A percentile compares a stretch with the other conserved stretches of the same genome.
Conservation (phyloP, 2,888 invertebrate species). For the Nudaria mundana region DNA sequence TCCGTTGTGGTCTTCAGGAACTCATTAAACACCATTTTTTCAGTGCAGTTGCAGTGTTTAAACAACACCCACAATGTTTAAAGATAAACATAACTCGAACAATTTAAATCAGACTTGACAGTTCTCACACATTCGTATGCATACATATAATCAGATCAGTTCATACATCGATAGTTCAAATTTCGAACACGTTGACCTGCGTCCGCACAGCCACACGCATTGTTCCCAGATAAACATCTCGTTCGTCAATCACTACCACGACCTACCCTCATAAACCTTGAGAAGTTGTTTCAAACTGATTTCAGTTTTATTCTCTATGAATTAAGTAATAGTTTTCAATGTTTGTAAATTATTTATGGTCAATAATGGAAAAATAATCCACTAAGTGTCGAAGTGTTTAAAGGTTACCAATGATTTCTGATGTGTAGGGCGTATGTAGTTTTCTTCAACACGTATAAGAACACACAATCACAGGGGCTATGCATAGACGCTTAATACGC, state of each 20-base stretch:
- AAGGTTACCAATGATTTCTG: constrained; percentile 43
- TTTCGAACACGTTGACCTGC: constrained; percentile 38
- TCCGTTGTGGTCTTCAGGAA: too few species aligned
- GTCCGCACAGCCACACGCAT: constrained; percentile 63
- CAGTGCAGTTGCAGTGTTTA: too few species aligned
- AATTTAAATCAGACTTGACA: constrained; percentile 15
- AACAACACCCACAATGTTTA: too few species aligned
- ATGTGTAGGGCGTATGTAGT: constrained; percentile 46
- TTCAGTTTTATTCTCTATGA: constrained; percentile 1
- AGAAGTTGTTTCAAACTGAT: constrained; percentile 8
- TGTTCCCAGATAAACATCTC: constrained; percentile 69
- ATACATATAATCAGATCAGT: constrained; percentile 32
- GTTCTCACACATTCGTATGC: constrained; percentile 37
- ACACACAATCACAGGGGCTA: too few species aligned
- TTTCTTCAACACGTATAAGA: too few species aligned
- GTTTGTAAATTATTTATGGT: constrained; percentile 33
- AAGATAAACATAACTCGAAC: too few species aligned
- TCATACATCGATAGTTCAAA: constrained; percentile 52
- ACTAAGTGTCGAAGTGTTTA: constrained; percentile 42
- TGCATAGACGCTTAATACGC: too few species aligned
- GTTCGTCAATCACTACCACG: constrained; percentile 60
- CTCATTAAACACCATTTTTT: too few species aligned
- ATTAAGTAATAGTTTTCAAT: constrained; percentile 6
- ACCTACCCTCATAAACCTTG: constrained; percentile 40
- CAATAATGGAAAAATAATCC: constrained; percentile 47